Base-by-base conservation (phyloP, 2,888 invertebrate species). In the Bhutanitis thaidina region DNA sequence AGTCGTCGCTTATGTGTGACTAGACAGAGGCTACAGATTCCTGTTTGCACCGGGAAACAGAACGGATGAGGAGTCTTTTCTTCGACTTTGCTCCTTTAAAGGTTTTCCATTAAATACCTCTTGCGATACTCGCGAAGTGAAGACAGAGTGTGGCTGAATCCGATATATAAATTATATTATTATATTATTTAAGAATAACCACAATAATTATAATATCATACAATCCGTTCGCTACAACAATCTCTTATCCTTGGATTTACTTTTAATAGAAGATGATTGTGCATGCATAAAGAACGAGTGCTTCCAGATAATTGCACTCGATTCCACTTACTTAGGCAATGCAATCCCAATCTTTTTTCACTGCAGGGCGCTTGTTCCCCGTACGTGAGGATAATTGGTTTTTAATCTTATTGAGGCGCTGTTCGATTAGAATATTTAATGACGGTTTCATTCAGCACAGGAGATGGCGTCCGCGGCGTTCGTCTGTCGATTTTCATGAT, bases 371-470 rank as follows among this genome's bases (percentile, higher is more conserved):
- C 53, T 51, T 45, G 43, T 37, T 48, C 51, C 56, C 52, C 45
- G 47, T 52, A 48, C 39, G 53, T 48, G 40, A 50, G 54, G 55
- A 64, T 65, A 67, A 67, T 67, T 61, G 65, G 54, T 65, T 65
- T 65, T 65, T 64, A 67, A 67, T 67, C 65, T 58, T 50, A 61
- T 64, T 57, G 56, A 60, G 59, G 41, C 60, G 53, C 55, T 43
- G 34, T 46, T 62, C 63, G 59, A 63, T 65, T 63, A 63, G 58
- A 60, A 61, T 62, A 65, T 67, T 64, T 56, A 59, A 58, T 62
- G 57, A 58, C 40, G 51, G 34, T 49, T 55, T 52, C 55, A 48
- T 57, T 57, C 53, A 40, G 40, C 49, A 54, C 59, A 56, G 59
- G 58, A 58, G 57, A 55, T 56, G 59, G 38, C 43, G 27, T 41